Conservation (phyloP, 2,888 invertebrate genomes). For the Sthenelais limicola region DNA sequence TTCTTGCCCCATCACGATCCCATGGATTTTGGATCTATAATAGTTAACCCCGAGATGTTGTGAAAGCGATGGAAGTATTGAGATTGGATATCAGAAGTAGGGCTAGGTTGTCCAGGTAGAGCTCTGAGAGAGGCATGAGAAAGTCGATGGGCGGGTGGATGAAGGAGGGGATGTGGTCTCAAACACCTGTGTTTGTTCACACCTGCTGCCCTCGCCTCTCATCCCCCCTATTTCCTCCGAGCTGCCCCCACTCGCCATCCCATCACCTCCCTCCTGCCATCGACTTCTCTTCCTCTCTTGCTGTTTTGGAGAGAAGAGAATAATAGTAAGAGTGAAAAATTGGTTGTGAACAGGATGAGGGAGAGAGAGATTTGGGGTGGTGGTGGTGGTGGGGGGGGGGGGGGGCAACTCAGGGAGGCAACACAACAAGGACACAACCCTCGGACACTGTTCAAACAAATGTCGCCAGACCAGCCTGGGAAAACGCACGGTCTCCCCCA, state of each 20-base stretch:
- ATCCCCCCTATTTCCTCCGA: background rate
- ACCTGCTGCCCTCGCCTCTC: slow-evolving; percentile 28
- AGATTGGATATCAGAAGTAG: slow-evolving; percentile 19
- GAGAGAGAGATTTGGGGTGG: background rate
- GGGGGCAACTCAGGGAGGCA: background rate
- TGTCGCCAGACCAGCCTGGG: too few species aligned
- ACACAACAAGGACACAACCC: background rate
- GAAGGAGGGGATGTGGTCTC: background rate
- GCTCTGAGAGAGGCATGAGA: too few species aligned
- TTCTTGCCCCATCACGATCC: too few species aligned
- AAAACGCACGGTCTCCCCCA: background rate
- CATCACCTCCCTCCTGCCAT: slow-evolving; percentile 29
- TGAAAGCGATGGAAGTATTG: too few species aligned
- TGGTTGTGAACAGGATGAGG: too few species aligned
- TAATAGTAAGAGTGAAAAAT: too few species aligned
- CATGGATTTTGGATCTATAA: too few species aligned
- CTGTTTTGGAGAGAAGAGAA: too few species aligned
- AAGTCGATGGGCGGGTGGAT: background rate
- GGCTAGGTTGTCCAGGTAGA: slow-evolving; percentile 23
- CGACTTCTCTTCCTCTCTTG: too few species aligned
- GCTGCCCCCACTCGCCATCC: slow-evolving; percentile 2
- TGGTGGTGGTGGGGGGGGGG: background rate
- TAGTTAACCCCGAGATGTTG: too few species aligned
- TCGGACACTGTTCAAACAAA: too few species aligned
- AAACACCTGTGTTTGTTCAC: slow-evolving; percentile 38